phyloP scores from a whole-genome alignment of 2,113 vertebrate species.

The Gobiocypris rarus region DNA sequence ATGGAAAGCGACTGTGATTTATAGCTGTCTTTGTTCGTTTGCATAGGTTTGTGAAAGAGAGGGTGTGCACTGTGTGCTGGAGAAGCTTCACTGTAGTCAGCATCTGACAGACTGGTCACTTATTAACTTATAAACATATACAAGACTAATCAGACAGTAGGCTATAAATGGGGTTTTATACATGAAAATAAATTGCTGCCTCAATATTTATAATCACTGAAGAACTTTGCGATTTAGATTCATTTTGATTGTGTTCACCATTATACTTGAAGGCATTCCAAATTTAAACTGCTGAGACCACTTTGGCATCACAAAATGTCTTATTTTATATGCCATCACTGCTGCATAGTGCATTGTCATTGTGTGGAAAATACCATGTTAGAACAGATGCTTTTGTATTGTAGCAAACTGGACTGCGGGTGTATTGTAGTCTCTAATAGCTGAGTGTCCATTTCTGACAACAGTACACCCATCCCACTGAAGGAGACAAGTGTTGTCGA shows the following conservation, averaged over 20 bases:
- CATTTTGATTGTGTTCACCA: background rate
- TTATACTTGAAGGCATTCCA: background rate
- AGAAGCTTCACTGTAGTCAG: too few species aligned
- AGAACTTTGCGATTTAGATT: background rate
- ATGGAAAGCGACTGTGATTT: background rate
- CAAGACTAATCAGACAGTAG: too few species aligned
- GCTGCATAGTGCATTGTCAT: background rate
- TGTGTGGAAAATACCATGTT: conserved; percentile 2
- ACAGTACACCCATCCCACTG: conserved; percentile 5
- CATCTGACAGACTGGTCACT: too few species aligned
- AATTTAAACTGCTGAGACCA: background rate
- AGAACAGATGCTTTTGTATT: background rate
- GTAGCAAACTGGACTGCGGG: background rate
- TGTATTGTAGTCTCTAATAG: background rate
- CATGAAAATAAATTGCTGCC: background rate
- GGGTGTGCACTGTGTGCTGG: too few species aligned
- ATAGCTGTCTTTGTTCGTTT: background rate
- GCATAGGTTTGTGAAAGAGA: too few species aligned
- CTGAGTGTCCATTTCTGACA: background rate
- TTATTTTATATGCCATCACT: background rate
- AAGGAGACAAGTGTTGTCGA: background rate
- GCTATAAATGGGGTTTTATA: too few species aligned
- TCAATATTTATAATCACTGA: background rate
- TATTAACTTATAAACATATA: too few species aligned
- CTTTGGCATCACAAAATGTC: background rate